A percentile compares a stretch with the other conserved stretches of the same genome.
These are phyloP conservation scores for Pterocles orientalis DNA, from an alignment of 2,113 vertebrate genomes.

Conservation along the genomic window DNA sequence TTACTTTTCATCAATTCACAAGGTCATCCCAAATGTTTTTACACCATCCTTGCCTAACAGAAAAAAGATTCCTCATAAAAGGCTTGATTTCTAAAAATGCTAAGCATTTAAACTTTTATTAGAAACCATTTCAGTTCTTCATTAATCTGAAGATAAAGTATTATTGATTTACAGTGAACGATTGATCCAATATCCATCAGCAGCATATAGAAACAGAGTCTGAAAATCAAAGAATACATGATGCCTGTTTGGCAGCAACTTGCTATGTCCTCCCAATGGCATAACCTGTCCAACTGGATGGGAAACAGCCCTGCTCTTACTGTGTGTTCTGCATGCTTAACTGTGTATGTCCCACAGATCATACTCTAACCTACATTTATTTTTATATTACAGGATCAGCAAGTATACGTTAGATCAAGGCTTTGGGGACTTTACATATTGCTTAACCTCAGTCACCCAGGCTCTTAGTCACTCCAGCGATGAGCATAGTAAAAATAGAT, in stretches of 20 bases:
- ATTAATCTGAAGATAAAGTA: slow-evolving; percentile 69
- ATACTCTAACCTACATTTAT: slow-evolving; percentile 36
- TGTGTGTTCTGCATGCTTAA: slow-evolving; percentile 60
- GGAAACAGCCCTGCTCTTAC: slow-evolving; percentile 51
- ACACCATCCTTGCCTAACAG: slow-evolving; percentile 27
- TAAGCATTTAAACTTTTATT: slow-evolving; percentile 75
- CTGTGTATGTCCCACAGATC: slow-evolving; percentile 1
- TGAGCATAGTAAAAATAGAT: slow-evolving; percentile 28
- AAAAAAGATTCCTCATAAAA: slow-evolving; percentile 57
- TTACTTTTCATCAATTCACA: slow-evolving; percentile 39
- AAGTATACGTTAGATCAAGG: slow-evolving; percentile 50
- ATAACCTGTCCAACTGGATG: slow-evolving; percentile 61
- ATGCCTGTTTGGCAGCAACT: slow-evolving; percentile 72
- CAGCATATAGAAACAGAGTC: slow-evolving; percentile 61
- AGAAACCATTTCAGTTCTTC: slow-evolving; percentile 70
- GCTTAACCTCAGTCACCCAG: slow-evolving; percentile 34
- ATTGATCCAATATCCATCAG: slow-evolving; percentile 65
- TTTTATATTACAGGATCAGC: slow-evolving; percentile 56
- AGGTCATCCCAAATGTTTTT: slow-evolving; percentile 64
- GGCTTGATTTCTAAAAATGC: slow-evolving; percentile 70
- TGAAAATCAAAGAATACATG: slow-evolving; percentile 63
- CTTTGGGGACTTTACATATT: slow-evolving; percentile 57
- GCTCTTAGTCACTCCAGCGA: slow-evolving; percentile 18
- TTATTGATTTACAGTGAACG: slow-evolving; percentile 72
- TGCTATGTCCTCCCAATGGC: slow-evolving; percentile 62